Evolutionary conservation across 1,140 invertebrate genomes (phyloP).

Genomic region (Zaprionus taronus): DNA sequence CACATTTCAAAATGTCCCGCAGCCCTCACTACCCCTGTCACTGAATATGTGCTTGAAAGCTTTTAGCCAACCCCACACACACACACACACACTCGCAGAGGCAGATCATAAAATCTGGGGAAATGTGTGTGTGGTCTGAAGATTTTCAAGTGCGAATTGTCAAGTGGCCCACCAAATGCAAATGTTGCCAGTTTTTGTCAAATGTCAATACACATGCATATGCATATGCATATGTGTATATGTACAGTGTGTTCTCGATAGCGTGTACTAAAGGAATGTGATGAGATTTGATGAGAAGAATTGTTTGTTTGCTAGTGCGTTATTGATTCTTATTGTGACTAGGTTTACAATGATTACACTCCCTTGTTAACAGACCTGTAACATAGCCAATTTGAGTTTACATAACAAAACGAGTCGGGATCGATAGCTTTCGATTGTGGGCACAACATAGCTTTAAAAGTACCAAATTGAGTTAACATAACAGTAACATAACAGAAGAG

Average conservation of each 20-base stretch:
- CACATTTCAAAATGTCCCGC: constrained; percentile 35
- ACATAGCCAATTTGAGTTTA: neutral
- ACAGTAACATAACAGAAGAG: neutral
- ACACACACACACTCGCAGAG: constrained; percentile 18
- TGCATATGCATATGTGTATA: constrained; percentile 4
- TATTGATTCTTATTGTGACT: neutral
- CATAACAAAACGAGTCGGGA: neutral
- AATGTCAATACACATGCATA: constrained; percentile 42
- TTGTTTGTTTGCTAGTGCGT: too few species aligned
- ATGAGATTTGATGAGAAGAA: neutral
- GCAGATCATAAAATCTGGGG: constrained; percentile 36
- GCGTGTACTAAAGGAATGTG: neutral
- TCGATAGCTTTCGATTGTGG: neutral
- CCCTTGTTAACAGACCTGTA: neutral
- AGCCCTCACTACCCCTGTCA: neutral
- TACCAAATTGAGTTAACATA: neutral
- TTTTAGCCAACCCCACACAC: constrained; percentile 54
- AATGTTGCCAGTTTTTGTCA: constrained; percentile 59
- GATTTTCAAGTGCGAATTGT: constrained; percentile 69
- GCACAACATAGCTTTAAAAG: neutral
- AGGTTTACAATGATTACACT: neutral
- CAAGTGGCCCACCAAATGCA: constrained; percentile 60
- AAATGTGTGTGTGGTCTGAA: constrained; percentile 28
- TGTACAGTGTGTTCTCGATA: neutral
- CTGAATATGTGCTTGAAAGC: constrained; percentile 67